A percentile compares a stretch with the other conserved stretches of the same genome.
phyloP scores from a whole-genome alignment of 2,888 invertebrate species.

The Apomyelois bistriatella region DNA sequence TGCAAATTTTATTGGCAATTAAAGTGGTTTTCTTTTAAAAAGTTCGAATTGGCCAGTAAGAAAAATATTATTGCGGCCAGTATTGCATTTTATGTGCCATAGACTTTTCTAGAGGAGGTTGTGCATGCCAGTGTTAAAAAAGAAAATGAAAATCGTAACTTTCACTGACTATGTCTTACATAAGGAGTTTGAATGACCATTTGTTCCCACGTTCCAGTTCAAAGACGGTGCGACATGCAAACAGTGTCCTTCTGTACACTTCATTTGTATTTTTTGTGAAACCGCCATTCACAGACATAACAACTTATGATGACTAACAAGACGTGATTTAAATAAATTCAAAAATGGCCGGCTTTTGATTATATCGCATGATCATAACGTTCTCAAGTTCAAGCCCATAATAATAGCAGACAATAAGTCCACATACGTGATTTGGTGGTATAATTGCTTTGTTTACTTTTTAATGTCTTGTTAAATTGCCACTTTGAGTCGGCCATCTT shows the following conservation, averaged over 20 bases:
- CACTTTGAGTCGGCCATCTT: conserved; percentile 26
- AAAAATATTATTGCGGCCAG: neutral
- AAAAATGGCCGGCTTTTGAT: conserved; percentile 57
- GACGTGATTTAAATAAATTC: conserved; percentile 70
- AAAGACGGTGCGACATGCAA: conserved; percentile 33
- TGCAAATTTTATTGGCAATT: conserved; percentile 52
- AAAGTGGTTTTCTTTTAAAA: conserved; percentile 39
- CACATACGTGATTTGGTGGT: conserved; percentile 65
- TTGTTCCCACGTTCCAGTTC: conserved; percentile 63
- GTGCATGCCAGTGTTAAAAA: conserved; percentile 15
- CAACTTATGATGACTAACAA: conserved; percentile 67
- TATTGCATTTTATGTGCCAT: neutral
- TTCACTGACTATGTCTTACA: conserved; percentile 8
- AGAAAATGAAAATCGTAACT: conserved; percentile 15
- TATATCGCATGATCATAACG: conserved; percentile 37
- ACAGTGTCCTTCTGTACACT: conserved; percentile 53
- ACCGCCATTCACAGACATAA: conserved; percentile 52
- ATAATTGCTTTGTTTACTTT: conserved; percentile 46
- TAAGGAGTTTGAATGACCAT: conserved; percentile 27
- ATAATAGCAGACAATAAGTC: conserved; percentile 64
- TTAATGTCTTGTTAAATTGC: conserved; percentile 41
- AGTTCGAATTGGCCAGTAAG: conserved; percentile 9
- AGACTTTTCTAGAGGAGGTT: neutral
- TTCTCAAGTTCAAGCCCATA: conserved; percentile 33
- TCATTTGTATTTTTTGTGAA: conserved; percentile 32